phyloP scores from a whole-genome alignment of 2,113 vertebrate genomes.

The Neogale vison region DNA sequence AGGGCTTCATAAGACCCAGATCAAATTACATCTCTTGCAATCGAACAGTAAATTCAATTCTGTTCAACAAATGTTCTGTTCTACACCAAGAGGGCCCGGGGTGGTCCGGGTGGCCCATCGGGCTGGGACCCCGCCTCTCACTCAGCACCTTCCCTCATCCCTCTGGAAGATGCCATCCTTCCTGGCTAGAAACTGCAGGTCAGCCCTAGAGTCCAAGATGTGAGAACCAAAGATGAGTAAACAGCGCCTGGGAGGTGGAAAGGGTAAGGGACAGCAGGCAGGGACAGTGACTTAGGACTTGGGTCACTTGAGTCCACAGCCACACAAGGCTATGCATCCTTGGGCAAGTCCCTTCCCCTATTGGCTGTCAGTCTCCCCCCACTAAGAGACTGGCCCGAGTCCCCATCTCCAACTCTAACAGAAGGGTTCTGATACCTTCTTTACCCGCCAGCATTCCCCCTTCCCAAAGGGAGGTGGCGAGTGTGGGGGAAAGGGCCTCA shows the following conservation, averaged over 20 bases:
- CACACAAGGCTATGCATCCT: background rate
- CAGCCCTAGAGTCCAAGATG: background rate
- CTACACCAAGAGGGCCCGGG: background rate
- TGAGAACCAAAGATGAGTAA: background rate
- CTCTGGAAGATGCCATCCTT: background rate
- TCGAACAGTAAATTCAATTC: slow-evolving; percentile 58
- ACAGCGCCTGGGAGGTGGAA: background rate
- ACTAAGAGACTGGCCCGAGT: background rate
- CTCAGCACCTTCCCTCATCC: background rate
- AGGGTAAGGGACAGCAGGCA: background rate
- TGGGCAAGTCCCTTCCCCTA: background rate
- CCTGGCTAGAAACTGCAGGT: background rate
- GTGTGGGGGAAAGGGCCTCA: background rate
- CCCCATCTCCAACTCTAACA: background rate
- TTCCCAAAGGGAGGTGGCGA: background rate
- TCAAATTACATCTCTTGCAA: slow-evolving; percentile 56
- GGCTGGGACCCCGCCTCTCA: background rate
- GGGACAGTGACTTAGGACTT: background rate
- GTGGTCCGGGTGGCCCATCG: background rate
- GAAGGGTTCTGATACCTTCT: background rate
- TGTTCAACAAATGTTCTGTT: slow-evolving; percentile 40
- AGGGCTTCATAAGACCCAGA: slow-evolving; percentile 61
- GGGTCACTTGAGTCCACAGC: background rate
- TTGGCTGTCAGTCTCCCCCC: background rate
- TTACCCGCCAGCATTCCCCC: background rate